phyloP scores from a whole-genome alignment of 2,113 vertebrate genomes.

The Oophaga pumilio region DNA sequence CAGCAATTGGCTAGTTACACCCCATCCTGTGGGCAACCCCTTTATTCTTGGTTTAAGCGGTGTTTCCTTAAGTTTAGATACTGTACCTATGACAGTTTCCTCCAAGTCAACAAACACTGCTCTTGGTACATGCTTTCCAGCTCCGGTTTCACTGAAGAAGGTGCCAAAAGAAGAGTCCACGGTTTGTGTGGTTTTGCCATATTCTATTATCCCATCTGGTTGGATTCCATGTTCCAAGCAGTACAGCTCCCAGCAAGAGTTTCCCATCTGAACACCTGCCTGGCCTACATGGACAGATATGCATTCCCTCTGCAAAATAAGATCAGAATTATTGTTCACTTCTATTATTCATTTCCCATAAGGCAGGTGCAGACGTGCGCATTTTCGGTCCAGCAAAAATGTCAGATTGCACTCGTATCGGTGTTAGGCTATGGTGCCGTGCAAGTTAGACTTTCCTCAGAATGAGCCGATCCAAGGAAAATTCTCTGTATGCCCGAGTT shows the following conservation, averaged over 20 bases:
- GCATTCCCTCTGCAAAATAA: conserved; percentile 47
- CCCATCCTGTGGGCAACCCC: too few species aligned
- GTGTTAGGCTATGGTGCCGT: too few species aligned
- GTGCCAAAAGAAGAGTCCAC: conserved; percentile 59
- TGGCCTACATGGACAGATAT: conserved; percentile 58
- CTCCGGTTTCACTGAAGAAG: conserved; percentile 54
- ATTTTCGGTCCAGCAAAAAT: too few species aligned
- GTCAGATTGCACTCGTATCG: too few species aligned
- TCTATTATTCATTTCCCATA: too few species aligned
- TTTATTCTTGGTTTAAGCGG: too few species aligned
- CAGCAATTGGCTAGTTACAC: too few species aligned
- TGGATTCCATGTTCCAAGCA: conserved; percentile 69
- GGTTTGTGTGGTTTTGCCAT: background rate
- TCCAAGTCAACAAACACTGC: conserved; percentile 59
- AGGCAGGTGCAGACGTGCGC: too few species aligned
- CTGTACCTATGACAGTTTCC: conserved; percentile 53
- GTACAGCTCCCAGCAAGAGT: conserved; percentile 76
- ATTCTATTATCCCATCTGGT: conserved; percentile 64
- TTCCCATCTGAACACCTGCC: conserved; percentile 71
- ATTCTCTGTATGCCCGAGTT: too few species aligned
- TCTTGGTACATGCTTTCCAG: conserved; percentile 58
- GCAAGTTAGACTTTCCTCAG: too few species aligned
- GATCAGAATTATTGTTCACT: background rate
- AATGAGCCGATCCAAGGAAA: too few species aligned
- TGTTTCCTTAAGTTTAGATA: too few species aligned